These are phyloP conservation scores for Hucho hucho DNA, from an alignment of 2,113 vertebrate genomes.

Conservation along the genomic window DNA sequence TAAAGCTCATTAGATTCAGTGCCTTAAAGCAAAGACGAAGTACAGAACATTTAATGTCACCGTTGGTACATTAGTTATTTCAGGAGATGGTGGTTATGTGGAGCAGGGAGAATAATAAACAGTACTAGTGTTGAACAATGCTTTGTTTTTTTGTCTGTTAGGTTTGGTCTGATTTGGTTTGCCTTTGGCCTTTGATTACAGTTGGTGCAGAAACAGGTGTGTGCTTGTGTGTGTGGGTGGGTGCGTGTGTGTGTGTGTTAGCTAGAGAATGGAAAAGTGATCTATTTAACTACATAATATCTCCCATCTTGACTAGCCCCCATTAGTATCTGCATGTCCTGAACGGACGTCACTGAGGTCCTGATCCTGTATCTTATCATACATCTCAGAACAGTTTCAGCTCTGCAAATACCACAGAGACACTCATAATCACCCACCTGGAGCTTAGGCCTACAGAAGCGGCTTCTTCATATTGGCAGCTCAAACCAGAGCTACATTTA, in stretches of 20 bases:
- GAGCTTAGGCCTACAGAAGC: conserved; percentile 12
- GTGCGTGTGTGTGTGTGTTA: conserved; percentile 7
- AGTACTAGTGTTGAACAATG: conserved; percentile 25
- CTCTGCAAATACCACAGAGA: conserved; percentile 13
- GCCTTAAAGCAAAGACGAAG: conserved; percentile 10
- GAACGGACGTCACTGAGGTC: conserved; percentile 8
- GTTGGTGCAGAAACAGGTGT: conserved; percentile 49
- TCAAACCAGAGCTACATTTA: conserved; percentile 14
- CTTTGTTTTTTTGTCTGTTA: conserved; percentile 38
- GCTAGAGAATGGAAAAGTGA: conserved; percentile 16
- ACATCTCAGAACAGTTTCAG: conserved; percentile 26
- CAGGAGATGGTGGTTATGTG: conserved; percentile 27
- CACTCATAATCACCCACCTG: conserved; percentile 14
- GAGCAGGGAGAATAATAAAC: background rate
- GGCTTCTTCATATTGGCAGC: conserved; percentile 31
- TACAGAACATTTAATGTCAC: conserved; percentile 30
- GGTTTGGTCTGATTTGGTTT: conserved; percentile 37
- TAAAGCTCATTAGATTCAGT: conserved; percentile 18
- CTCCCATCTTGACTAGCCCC: conserved; percentile 5
- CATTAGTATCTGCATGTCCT: background rate
- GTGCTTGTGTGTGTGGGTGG: background rate
- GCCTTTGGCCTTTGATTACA: conserved; percentile 44
- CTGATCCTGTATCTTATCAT: conserved; percentile 30
- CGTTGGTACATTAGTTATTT: conserved; percentile 28
- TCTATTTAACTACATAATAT: conserved; percentile 28